Base-by-base conservation (phyloP, 1,140 invertebrate species). In the Pristionchus pacificus region DNA sequence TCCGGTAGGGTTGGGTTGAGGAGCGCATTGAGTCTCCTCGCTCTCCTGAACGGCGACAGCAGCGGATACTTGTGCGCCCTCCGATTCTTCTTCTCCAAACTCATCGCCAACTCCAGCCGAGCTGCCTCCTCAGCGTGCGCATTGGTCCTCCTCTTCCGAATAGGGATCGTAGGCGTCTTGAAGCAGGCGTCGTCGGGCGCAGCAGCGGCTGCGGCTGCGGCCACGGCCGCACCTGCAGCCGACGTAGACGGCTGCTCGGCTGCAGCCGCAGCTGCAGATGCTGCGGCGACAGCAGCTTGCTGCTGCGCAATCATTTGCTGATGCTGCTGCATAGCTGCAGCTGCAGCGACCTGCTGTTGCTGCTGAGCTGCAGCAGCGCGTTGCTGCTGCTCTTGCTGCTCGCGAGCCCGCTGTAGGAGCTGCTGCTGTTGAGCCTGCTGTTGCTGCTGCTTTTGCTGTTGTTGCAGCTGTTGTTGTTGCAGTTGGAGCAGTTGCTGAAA, bases 381-480 rank as follows among this genome's bases (percentile, higher is more conserved):
- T n/a, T 57, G 55, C n/a, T 57, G 55, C 14, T 14, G 14, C 55
- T 14, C 55, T 57, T 57, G 55, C 55, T 57, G 55, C 55, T 57
- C 14, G 55, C 14, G 25, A 10, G 62, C 62, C 60, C n/a, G 60
- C 13, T 24, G 60, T 14, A 57, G 55, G 55, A 14, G 14, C 55
- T 57, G 55, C 25, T 61, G 60, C 28, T 61, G 60, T 10, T 61
- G 60, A 10, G 62, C 62, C 62, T 14, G 60, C n/a, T n/a, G n/a
- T 28, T 57, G 55, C 55, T 57, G 55, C 14, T 24, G n/a, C 25
- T 14, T 10, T 32, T 65, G 62, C 10, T 65, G 62, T 32, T 65
- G 62, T 27, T 27, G 25, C 6, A 65, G 62, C 13, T 32, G 62
- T 32, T 65, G 62, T 27, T 65, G 62, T 32, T 65, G 62, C 60